Base-by-base conservation (phyloP, 1,140 invertebrate genomes). In the Philotrypesis tridentata region DNA sequence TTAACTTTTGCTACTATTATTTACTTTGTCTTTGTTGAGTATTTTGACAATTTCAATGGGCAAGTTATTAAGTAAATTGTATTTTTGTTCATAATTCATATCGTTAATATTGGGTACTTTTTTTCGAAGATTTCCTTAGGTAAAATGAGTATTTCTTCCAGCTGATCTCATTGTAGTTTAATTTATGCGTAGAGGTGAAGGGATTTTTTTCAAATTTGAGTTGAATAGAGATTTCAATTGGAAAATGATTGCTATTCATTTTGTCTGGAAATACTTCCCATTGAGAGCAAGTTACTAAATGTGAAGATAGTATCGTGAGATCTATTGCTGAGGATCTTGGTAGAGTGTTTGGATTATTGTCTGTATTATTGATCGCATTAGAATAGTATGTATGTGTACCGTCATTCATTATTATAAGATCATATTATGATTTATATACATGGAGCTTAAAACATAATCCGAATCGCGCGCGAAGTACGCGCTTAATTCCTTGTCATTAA, bases 191-290 rank as follows among this genome's bases (percentile, higher is more conserved):
- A 2, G 33, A n/a, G 9, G 55, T n/a, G 33, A 63, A 37, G 0
- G 74, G 60, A 8, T 12, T 33, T 37, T 25, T 63, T 9, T 61
- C 14, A 9, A 27, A 33, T 7, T 76, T 76, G 2, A 76, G 5
- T 2, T 7, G 1, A 3, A 76, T 9, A 8, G 7, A 2, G 8
- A 23, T 27, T 76, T 63, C 55, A n/a, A 65, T 31, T 5, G 74
- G 74, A 37, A 37, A 76, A 31, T 76, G 74, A 25, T 76, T 31
- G 7, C 74, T 76, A 14, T 27, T 6, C 29, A 76, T 63, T 9
- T 63, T 76, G 14, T 76, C 74, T 0, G 29, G 17, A 33, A 37
- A 25, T 11, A 76, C 21, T 63, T 63, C 31, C 74, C 60, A 63
- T 4, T 55, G n/a, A 11, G 60, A 21, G 9, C 2, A n/a, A n/a